These are phyloP conservation scores for Carassius gibelio DNA, from an alignment of 2,113 vertebrate genomes.

Conservation along the genomic window DNA sequence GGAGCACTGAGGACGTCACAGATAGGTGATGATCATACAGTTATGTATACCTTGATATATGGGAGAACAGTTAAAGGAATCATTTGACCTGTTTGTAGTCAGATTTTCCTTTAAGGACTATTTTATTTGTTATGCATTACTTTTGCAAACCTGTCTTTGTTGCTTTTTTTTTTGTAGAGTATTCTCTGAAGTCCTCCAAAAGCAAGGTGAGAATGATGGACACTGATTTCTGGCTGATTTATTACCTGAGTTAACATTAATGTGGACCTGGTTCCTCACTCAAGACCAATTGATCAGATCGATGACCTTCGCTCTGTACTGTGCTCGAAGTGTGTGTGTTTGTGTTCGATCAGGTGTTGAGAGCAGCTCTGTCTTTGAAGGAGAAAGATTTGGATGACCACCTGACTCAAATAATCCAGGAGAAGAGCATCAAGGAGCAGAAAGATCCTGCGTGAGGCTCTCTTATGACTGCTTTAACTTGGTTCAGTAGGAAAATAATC, in stretches of 20 bases:
- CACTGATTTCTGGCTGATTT: neutral
- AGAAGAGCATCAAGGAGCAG: constrained; percentile 82
- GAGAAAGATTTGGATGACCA: constrained; percentile 77
- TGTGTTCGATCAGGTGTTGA: constrained; percentile 78
- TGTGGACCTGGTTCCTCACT: neutral
- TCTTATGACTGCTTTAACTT: neutral
- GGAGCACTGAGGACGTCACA: constrained; percentile 81
- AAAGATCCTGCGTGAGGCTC: constrained; percentile 80
- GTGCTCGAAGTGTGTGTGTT: neutral
- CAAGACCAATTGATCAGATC: neutral
- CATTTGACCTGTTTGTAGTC: neutral
- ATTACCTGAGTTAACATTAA: neutral
- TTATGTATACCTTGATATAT: too few relatives aligned
- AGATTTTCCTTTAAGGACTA: too few relatives aligned
- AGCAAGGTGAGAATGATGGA: constrained; percentile 81
- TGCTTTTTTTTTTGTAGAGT: constrained; percentile 76
- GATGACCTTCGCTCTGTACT: too few relatives aligned
- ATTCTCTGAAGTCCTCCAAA: constrained; percentile 88
- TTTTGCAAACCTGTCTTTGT: neutral
- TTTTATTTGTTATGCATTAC: neutral
- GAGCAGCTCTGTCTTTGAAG: constrained; percentile 71
- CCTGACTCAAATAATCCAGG: constrained; percentile 82
- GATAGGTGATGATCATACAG: constrained; percentile 30
- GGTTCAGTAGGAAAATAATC: neutral
- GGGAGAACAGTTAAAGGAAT: neutral